Conservation (phyloP, 2,797 vertebrate species). For the Sus cebifrons region DNA sequence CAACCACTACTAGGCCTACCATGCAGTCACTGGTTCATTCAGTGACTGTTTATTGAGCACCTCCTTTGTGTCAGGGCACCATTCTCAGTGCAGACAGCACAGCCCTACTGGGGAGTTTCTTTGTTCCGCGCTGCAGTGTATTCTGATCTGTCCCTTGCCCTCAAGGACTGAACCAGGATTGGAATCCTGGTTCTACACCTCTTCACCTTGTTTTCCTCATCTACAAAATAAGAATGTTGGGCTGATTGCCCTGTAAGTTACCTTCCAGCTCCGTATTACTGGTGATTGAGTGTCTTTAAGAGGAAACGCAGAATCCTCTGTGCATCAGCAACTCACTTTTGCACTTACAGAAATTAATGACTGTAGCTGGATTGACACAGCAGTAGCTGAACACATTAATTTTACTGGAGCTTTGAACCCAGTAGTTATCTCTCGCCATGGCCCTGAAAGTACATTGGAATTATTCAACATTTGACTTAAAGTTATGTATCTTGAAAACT, state of each 20-base stretch:
- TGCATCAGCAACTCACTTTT: not conserved
- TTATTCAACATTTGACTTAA: constrained; percentile 71
- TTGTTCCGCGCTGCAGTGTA: not conserved
- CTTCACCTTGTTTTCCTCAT: not conserved
- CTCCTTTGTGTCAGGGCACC: not conserved
- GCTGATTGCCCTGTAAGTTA: not conserved
- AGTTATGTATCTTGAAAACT: constrained; percentile 34
- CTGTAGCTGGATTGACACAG: constrained; percentile 25
- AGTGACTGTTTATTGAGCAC: not conserved
- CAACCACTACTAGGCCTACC: not conserved
- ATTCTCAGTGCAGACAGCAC: not conserved
- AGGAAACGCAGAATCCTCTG: not conserved
- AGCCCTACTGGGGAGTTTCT: not conserved
- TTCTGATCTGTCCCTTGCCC: constrained; percentile 11
- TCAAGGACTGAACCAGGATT: not conserved
- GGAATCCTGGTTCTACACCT: not conserved
- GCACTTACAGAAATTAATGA: constrained; percentile 31
- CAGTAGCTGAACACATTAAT: constrained; percentile 42
- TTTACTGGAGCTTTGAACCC: constrained; percentile 73
- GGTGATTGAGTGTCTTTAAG: not conserved
- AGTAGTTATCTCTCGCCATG: constrained; percentile 55
- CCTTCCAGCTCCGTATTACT: not conserved
- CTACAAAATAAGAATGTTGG: not conserved
- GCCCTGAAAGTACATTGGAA: constrained; percentile 59
- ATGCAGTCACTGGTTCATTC: not conserved